Percentiles rank a stretch among this genome's conserved stretches.
Evolutionary conservation across 1,140 invertebrate species (phyloP).

Genomic region (Chironomus striatipennis): DNA sequence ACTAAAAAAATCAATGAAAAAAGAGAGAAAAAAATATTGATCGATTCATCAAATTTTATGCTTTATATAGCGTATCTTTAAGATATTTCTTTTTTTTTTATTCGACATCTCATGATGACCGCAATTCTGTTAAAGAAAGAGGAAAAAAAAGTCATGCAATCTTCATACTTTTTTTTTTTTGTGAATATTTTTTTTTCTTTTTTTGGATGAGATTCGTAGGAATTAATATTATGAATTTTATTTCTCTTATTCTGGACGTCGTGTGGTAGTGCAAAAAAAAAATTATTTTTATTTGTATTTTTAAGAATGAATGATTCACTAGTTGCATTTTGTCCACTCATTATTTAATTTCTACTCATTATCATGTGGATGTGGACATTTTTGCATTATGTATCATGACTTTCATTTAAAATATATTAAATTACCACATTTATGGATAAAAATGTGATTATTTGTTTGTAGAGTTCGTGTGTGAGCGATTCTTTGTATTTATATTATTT

Average conservation of each 20-base stretch:
- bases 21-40: background rate
- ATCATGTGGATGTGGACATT: too few species aligned
- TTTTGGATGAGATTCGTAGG: background rate
- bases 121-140: conserved; percentile 1
- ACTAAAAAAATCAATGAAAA: conserved; percentile 12
- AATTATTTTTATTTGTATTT: background rate
- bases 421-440: too few species aligned
- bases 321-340: too few species aligned
- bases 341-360: too few species aligned
- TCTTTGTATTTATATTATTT: too few species aligned
- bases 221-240: background rate
- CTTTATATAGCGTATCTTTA: background rate
- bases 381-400: too few species aligned
- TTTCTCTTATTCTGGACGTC: background rate
- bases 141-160: background rate
- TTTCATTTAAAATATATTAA: too few species aligned
- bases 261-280: background rate
- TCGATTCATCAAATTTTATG: conserved; percentile 13
- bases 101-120: background rate
- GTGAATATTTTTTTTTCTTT: background rate
- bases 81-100: background rate
- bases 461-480: too few species aligned
- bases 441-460: too few species aligned
- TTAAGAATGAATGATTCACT: too few species aligned
- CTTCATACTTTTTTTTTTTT: background rate